phyloP scores from a whole-genome alignment of 2,888 invertebrate genomes.

The Agonopterix arenella region DNA sequence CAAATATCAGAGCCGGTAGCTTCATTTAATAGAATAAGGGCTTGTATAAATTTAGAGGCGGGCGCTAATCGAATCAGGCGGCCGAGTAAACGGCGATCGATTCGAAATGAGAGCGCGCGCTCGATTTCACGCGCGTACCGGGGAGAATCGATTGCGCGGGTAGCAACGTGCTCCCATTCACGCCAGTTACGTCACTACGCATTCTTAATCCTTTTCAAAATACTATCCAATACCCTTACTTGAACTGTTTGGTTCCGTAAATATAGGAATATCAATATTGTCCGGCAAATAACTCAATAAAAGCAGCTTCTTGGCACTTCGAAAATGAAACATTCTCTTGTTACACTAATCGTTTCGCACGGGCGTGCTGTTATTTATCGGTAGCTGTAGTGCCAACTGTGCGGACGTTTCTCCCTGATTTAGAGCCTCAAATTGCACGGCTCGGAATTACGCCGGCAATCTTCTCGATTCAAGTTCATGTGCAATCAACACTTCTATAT shows the following conservation, averaged over 20 bases:
- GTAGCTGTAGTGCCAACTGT: slow-evolving; percentile 46
- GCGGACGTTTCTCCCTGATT: slow-evolving; percentile 52
- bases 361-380: slow-evolving; percentile 61
- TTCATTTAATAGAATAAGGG: slow-evolving; percentile 32
- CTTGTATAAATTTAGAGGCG: slow-evolving; percentile 23
- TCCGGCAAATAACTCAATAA: slow-evolving; percentile 40
- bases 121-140: slow-evolving; percentile 68
- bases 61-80: slow-evolving; percentile 53
- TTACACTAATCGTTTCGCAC: slow-evolving; percentile 59
- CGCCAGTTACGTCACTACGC: slow-evolving; percentile 28
- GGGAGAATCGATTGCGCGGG: slow-evolving; percentile 54
- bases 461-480: slow-evolving; percentile 43
- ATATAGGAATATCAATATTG: slow-evolving; percentile 9
- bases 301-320: slow-evolving; percentile 31
- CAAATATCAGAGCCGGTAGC: slow-evolving; percentile 15
- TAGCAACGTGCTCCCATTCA: slow-evolving; percentile 37
- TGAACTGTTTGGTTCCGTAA: too few relatives aligned
- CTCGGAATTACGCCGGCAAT: slow-evolving; percentile 42
- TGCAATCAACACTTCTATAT: slow-evolving; percentile 37
- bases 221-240: slow-evolving; percentile 2
- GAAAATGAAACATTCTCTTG: slow-evolving; percentile 51
- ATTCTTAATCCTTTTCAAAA: slow-evolving; percentile 12
- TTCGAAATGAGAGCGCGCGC: slow-evolving; percentile 48
- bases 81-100: slow-evolving; percentile 49
- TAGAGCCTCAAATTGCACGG: slow-evolving; percentile 70